A percentile compares a stretch with the other conserved stretches of the same genome.
Evolutionary conservation across 2,113 vertebrate genomes (phyloP).

Genomic region (Ctenodactylus gundi): DNA sequence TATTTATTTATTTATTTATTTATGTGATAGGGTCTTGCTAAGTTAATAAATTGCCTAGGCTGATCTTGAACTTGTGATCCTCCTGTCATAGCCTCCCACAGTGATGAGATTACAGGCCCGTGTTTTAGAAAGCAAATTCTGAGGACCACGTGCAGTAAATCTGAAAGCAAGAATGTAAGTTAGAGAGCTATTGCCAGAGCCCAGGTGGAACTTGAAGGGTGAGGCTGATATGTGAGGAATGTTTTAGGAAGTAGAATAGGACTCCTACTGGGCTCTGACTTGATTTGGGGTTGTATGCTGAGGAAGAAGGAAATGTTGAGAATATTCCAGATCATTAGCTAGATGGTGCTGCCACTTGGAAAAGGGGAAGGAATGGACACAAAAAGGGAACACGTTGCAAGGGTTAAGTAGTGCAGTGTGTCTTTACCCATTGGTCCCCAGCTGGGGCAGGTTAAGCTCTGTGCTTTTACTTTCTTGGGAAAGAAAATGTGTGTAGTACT

Average conservation of each 20-base stretch:
- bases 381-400: neutral
- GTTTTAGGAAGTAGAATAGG: neutral
- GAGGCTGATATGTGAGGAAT: neutral
- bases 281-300: neutral
- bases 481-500: neutral
- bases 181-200: neutral
- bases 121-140: neutral
- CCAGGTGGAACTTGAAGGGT: neutral
- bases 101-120: too few species aligned
- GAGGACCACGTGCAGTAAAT: neutral
- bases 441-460: neutral
- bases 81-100: too few species aligned
- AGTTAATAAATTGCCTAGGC: too few species aligned
- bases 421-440: neutral
- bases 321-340: neutral
- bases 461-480: neutral
- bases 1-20: too few species aligned
- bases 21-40: too few species aligned
- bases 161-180: neutral
- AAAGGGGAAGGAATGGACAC: neutral
- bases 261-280: neutral
- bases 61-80: too few species aligned
- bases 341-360: neutral
- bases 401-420: neutral
- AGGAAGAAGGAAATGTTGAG: neutral